phyloP scores from a whole-genome alignment of 2,113 vertebrate species.

The Zosterops hypoxanthus region DNA sequence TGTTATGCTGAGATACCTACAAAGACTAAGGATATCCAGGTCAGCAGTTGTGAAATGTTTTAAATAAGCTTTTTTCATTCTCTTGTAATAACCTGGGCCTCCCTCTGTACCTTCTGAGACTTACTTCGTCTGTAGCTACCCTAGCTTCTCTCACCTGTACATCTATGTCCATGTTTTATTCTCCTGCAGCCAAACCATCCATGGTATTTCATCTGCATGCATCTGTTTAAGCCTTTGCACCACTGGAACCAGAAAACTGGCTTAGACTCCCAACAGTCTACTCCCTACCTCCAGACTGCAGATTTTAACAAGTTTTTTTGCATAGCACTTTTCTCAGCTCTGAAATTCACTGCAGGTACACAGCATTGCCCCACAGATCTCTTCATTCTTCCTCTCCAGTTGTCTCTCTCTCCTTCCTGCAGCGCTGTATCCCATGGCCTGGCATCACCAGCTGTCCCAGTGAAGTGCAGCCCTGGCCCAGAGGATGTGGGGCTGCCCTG shows the following conservation, averaged over 20 bases:
- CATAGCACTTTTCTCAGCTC: not conserved
- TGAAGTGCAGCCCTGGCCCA: not conserved
- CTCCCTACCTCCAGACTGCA: not conserved
- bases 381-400: not conserved
- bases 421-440: fast-evolving
- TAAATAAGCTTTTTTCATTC: not conserved
- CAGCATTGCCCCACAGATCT: not conserved
- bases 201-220: not conserved
- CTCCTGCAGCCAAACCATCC: not conserved
- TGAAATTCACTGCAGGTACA: not conserved
- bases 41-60: not conserved
- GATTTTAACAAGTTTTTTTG: not conserved
- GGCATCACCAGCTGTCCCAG: not conserved
- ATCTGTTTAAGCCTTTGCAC: not conserved
- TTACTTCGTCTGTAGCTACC: not conserved
- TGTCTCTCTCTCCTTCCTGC: not conserved
- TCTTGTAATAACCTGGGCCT: not conserved
- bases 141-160: not conserved
- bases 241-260: not conserved
- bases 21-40: not conserved
- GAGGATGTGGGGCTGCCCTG: not conserved
- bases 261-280: not conserved
- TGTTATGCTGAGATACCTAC: not conserved
- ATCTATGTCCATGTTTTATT: not conserved
- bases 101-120: not conserved